Percentiles rank a stretch among this genome's conserved stretches.
These are phyloP conservation scores for Poeciliopsis occidentalis DNA, from an alignment of 2,113 vertebrate genomes.

Conservation along the genomic window DNA sequence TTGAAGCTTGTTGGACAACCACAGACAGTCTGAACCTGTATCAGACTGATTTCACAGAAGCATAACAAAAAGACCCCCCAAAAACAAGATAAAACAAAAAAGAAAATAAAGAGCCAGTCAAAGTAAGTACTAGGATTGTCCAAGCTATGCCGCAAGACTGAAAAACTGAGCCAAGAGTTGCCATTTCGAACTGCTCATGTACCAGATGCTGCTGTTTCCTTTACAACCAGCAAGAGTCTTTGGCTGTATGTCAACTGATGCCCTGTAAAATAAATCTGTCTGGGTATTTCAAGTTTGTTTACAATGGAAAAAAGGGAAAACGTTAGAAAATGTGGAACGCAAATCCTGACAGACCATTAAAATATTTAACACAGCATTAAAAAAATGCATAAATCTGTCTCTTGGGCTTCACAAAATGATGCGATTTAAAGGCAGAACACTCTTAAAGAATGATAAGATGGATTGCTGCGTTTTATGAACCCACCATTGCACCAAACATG, in stretches of 20 bases:
- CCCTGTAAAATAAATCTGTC: not conserved
- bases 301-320: not conserved
- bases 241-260: not conserved
- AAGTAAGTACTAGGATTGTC: not conserved
- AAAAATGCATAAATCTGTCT: not conserved
- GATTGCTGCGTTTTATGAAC: not conserved
- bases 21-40: not conserved
- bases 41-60: not conserved
- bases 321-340: not conserved
- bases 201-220: not conserved
- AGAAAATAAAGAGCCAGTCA: not conserved
- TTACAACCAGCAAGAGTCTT: not conserved
- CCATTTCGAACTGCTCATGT: not conserved
- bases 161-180: not conserved
- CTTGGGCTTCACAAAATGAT: not conserved
- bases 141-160: not conserved
- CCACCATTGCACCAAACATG: slow-evolving; percentile 1
- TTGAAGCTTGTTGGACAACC: not conserved
- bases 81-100: not conserved
- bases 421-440: not conserved
- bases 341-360: not conserved
- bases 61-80: too few relatives aligned
- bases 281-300: not conserved
- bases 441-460: not conserved
- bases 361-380: not conserved